Evolutionary conservation across 2,797 vertebrate genomes (phyloP), one percentile per base, ranked within the genome.

Genomic region (Coregonus suidteri): DNA sequence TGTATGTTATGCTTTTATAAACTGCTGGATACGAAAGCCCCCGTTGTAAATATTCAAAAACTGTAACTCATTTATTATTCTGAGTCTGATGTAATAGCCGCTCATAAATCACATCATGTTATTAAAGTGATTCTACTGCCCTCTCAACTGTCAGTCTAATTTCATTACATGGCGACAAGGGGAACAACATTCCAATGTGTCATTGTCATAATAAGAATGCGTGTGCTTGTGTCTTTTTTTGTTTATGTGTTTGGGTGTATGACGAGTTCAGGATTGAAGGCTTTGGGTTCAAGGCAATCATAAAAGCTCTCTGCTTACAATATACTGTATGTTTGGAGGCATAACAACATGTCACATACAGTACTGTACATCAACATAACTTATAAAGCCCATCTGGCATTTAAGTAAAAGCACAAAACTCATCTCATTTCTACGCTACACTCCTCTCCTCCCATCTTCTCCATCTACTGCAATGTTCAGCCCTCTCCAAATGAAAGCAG

Each of bases 141-240:
- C 67, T 79, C 77, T 80, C 75, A 54, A 81, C 75, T 82, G 79
- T 83, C 74, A 76, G 70, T 80, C 52, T 80, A 71, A 85, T 85
- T 77, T 80, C 75, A 83, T 82, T 80, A 82, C 82, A 80, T 3
- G 69, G 37, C 35, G n/a, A 54, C 31, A 69, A 53, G n/a, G 15
- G 71, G 64, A 73, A 77, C 5, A 18, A 18, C 56, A 59, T 59
- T 59, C n/a, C 18, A 59, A 59, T 59, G 56, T 59, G 56, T 59
- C 56, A 59, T 59, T 47, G 41, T 47, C 41, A 47, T 47, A 62
- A n/a, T 62, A n/a, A 20, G 20, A 66, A 31, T 15, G 25, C 6
- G 25, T 4, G 30, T 30, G 25, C 13, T 53, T 11, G 13, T 59
- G 15, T 47, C n/a, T n/a, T 30, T n/a, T 9, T 30, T 15, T 66